Evolutionary conservation across 2,113 vertebrate genomes (phyloP).

Genomic region (Fulica atra): DNA sequence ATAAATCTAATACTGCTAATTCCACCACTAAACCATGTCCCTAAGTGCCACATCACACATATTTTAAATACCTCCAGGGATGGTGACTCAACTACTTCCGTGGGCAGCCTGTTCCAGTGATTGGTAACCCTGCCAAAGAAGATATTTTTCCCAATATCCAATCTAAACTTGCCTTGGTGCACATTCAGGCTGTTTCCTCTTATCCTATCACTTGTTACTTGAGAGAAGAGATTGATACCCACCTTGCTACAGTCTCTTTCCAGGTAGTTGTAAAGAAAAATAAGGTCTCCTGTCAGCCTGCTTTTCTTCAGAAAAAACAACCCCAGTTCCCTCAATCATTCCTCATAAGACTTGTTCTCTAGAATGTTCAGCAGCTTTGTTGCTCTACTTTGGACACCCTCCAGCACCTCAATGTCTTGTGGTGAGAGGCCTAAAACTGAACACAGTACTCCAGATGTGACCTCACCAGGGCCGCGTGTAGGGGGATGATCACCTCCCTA

Average conservation of each 20-base stretch:
- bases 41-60: neutral
- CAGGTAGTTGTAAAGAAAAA: neutral
- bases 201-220: neutral
- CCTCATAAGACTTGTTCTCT: neutral
- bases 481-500: neutral
- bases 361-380: neutral
- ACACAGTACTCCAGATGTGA: too few relatives aligned
- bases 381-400: neutral
- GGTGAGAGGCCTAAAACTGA: neutral
- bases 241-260: neutral
- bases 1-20: neutral
- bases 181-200: neutral
- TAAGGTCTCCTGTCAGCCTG: neutral
- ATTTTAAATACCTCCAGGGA: neutral
- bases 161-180: rapidly evolving
- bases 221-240: neutral
- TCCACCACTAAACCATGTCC: neutral
- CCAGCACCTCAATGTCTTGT: neutral
- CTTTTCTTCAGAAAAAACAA: neutral
- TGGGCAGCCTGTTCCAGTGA: neutral
- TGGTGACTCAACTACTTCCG: too few relatives aligned
- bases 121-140: neutral
- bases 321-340: rapidly evolving
- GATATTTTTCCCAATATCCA: neutral
- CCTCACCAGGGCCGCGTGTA: too few relatives aligned